phyloP scores from a whole-genome alignment of 2,113 vertebrate species.

The Cavia porcellus region DNA sequence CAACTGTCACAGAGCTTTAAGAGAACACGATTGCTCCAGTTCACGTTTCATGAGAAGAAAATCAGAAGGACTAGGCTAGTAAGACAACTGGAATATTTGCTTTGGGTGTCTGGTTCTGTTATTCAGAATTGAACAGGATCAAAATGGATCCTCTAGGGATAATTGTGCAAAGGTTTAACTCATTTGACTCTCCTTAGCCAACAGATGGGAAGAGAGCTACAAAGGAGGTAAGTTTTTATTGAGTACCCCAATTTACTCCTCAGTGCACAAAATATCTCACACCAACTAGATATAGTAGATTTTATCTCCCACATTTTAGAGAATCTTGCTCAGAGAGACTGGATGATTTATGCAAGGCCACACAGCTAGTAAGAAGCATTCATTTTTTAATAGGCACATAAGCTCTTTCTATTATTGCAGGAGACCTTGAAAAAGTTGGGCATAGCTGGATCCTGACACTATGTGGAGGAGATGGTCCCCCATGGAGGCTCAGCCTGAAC shows the following conservation, averaged over 20 bases:
- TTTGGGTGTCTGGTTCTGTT: not conserved
- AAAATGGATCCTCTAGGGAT: too few species aligned
- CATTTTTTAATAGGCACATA: not conserved
- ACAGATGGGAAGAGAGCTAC: not conserved
- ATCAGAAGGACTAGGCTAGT: not conserved
- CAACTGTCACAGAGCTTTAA: not conserved
- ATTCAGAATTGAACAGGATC: not conserved
- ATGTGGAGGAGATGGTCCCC: not conserved
- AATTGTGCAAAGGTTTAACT: not conserved
- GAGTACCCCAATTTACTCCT: not conserved
- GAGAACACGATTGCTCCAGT: not conserved
- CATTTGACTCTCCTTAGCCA: not conserved
- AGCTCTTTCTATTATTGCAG: not conserved
- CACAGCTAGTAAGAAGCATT: not conserved
- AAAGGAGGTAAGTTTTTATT: not conserved
- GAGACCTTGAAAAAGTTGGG: not conserved
- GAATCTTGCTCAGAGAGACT: not conserved
- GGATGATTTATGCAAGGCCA: not conserved
- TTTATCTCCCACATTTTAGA: not conserved
- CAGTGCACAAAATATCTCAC: not conserved
- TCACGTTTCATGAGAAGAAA: not conserved
- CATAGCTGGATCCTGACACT: not conserved
- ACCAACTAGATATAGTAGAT: not conserved
- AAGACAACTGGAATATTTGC: not conserved
- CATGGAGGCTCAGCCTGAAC: not conserved